phyloP scores from a whole-genome alignment of 2,797 vertebrate genomes.

The Crocidura indochinensis region DNA sequence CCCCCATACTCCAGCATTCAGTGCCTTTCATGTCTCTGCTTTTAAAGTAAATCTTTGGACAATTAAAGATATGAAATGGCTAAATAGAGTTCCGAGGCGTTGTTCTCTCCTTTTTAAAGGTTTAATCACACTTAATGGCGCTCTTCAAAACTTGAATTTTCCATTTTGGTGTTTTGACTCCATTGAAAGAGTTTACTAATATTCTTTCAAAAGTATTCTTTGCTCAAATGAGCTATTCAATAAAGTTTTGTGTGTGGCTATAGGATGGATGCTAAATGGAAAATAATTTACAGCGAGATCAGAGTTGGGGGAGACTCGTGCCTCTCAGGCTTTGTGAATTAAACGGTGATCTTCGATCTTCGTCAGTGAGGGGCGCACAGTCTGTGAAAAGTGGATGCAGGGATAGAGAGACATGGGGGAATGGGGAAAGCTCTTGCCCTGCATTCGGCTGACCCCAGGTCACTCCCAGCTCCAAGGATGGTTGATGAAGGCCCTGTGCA shows the following conservation, averaged over 20 bases:
- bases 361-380: not conserved
- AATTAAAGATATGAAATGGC: slow-evolving; percentile 93
- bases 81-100: slow-evolving; percentile 91
- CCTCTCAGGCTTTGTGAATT: slow-evolving; percentile 75
- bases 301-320: slow-evolving; percentile 73
- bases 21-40: slow-evolving; percentile 91
- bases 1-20: slow-evolving; percentile 89
- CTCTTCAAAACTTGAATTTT: slow-evolving; percentile 92
- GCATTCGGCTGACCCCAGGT: too few relatives aligned
- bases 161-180: slow-evolving; percentile 90
- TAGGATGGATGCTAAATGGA: slow-evolving; percentile 87
- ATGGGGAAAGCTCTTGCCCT: too few relatives aligned
- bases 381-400: slow-evolving; percentile 55
- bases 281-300: slow-evolving; percentile 87
- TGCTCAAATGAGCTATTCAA: slow-evolving; percentile 92
- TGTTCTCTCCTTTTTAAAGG: slow-evolving; percentile 91
- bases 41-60: slow-evolving; percentile 93
- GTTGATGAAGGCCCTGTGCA: too few relatives aligned
- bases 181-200: slow-evolving; percentile 92
- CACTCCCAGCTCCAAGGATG: too few relatives aligned
- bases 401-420: not conserved
- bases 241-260: slow-evolving; percentile 87
- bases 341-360: slow-evolving; percentile 77
- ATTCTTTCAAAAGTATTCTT: slow-evolving; percentile 91
- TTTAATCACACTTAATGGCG: slow-evolving; percentile 93